Evolutionary conservation across 2,113 vertebrate species (phyloP), one percentile per base, ranked within the genome.

Genomic region (Sturnira hondurensis): DNA sequence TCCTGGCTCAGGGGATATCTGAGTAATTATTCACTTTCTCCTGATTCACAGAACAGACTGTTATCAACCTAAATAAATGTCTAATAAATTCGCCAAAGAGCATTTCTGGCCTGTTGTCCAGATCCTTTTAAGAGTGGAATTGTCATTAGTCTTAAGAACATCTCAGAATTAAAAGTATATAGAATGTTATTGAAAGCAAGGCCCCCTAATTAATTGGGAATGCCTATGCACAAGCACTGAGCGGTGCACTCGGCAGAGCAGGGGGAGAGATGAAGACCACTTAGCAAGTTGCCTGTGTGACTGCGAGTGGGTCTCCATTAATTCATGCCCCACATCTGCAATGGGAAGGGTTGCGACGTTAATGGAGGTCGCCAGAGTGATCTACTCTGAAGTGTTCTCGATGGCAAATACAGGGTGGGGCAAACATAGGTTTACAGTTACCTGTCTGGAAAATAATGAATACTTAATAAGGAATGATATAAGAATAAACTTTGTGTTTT

Each of bases 101-200:
- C n/a, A 58, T 89, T 63, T 89, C 86, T 71, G 61, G 52, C 7
- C 45, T 86, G 58, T 61, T 58, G 73, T 70, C 77, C 89, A 86
- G 31, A 20, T 83, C n/a, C 77, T 96, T 95, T 78, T n/a, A 6
- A 7, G 73, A 85, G 0, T 5, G 89, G 56, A 82, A 82, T 68
- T 97, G 95, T 94, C 93, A 96, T 95, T 94, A 88, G 50, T 89
- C 84, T 82, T 73, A 96, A 28, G 91, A 65, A 84, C 36, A 58
- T 43, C 63, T 77, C 47, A 47, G 36, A 89, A 93, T 22, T 5
- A 84, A 96, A 97, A 95, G 83, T 89, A 52, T 13, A 31, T 52
- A 97, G 91, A 93, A 97, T 24, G 58, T 89, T 92, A 95, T 96
- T 91, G 93, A 95, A 96, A 95, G 58, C 77, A 94, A 96, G 89